Conservation (phyloP, 2,888 invertebrate species). For the Ceratothoa steindachneri region DNA sequence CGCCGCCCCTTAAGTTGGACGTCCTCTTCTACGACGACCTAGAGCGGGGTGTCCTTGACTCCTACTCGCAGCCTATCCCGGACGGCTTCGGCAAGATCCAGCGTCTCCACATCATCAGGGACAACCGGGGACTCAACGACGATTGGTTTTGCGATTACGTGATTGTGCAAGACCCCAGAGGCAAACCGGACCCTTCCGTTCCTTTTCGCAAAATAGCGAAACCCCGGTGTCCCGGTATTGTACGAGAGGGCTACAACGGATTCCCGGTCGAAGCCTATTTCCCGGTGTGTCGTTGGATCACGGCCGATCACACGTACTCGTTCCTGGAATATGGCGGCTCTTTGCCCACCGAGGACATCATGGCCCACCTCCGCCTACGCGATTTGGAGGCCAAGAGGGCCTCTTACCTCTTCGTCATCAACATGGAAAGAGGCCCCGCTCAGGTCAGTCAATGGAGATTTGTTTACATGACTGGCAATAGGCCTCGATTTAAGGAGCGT, state of each 20-base stretch:
- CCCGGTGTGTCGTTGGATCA: constrained; percentile 55
- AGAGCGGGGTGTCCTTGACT: constrained; percentile 53
- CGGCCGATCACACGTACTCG: constrained; percentile 51
- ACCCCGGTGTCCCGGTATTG: not conserved
- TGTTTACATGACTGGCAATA: not conserved
- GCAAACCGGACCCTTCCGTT: not conserved
- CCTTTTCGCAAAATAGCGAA: not conserved
- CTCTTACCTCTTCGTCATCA: constrained; percentile 50
- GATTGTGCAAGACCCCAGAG: constrained; percentile 49
- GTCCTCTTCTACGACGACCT: constrained; percentile 51
- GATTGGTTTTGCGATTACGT: constrained; percentile 53
- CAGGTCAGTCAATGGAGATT: constrained; percentile 49
- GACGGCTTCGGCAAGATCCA: constrained; percentile 36
- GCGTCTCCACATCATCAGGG: constrained; percentile 53
- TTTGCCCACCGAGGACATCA: constrained; percentile 54
- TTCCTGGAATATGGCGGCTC: constrained; percentile 53
- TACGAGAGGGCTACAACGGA: not conserved
- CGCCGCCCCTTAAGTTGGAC: constrained; percentile 52
- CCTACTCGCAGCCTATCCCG: constrained; percentile 49
- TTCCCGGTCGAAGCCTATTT: constrained; percentile 48
- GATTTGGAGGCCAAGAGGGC: constrained; percentile 52
- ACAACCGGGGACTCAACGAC: constrained; percentile 51
- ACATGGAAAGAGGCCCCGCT: constrained; percentile 49
- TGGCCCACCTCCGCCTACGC: constrained; percentile 51
- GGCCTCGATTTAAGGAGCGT: not conserved